Conservation (phyloP, 2,113 vertebrate genomes). For the Athene noctua region DNA sequence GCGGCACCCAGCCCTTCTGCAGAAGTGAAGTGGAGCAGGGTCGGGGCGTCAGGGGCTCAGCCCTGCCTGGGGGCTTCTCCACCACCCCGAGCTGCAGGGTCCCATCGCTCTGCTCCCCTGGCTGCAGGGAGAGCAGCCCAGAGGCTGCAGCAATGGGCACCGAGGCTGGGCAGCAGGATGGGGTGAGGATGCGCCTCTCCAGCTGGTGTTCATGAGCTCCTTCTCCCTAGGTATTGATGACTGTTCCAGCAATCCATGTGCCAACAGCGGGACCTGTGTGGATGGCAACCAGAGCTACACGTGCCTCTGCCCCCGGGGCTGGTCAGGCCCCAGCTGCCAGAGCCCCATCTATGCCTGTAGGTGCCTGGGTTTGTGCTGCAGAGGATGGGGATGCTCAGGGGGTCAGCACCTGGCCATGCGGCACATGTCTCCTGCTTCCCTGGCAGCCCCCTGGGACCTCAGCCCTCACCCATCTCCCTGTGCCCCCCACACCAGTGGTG, state of each 20-base stretch:
- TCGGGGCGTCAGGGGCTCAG: fast-evolving
- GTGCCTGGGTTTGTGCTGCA: neutral
- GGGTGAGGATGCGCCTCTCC: neutral
- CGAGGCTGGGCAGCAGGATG: neutral
- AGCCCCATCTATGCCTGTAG: slow-evolving; percentile 78
- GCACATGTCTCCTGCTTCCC: neutral
- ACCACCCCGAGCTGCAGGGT: fast-evolving
- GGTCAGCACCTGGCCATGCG: neutral
- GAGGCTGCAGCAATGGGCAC: neutral
- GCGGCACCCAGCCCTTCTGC: slow-evolving; percentile 77
- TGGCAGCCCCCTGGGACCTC: fast-evolving
- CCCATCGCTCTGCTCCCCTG: neutral
- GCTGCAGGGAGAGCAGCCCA: neutral
- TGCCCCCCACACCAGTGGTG: neutral
- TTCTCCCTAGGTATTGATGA: slow-evolving; percentile 76
- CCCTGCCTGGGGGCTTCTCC: fast-evolving
- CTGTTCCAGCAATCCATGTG: slow-evolving; percentile 80
- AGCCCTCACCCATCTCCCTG: neutral
- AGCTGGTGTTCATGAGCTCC: neutral
- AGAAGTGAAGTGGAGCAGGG: slow-evolving; percentile 63
- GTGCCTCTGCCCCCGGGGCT: slow-evolving; percentile 80
- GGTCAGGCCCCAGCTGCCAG: slow-evolving; percentile 81
- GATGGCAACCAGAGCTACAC: slow-evolving; percentile 79
- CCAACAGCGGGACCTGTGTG: slow-evolving; percentile 81
- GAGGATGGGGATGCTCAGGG: neutral